A percentile compares a stretch with the other conserved stretches of the same genome.
These are phyloP conservation scores for Gonioctena quinquepunctata DNA, from an alignment of 1,140 invertebrate species.

Conservation along the genomic window DNA sequence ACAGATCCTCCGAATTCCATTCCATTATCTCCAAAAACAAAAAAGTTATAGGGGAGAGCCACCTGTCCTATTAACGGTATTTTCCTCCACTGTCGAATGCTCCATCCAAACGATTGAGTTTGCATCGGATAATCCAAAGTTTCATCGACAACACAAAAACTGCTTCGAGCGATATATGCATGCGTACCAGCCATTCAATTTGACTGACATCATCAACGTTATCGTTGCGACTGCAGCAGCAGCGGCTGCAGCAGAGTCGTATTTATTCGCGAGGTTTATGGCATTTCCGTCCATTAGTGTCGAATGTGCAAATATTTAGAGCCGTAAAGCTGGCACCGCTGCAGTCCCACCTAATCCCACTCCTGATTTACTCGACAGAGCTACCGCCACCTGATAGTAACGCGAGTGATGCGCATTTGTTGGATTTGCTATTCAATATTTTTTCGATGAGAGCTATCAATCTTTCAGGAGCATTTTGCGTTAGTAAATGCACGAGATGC, in stretches of 20 bases:
- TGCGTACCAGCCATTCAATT: background rate
- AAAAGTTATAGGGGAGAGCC: no score
- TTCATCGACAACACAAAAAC: background rate
- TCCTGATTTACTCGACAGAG: background rate
- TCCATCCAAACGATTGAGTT: background rate
- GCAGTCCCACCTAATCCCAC: background rate
- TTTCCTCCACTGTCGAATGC: background rate
- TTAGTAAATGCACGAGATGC: no score
- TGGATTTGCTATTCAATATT: background rate
- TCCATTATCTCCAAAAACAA: no score
- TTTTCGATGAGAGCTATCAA: background rate
- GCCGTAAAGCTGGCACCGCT: background rate
- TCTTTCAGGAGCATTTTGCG: no score
- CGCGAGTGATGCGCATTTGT: background rate
- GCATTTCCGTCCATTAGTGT: background rate
- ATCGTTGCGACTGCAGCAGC: background rate
- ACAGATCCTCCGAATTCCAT: no score
- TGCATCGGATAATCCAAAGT: background rate
- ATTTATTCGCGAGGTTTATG: background rate
- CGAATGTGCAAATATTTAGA: background rate
- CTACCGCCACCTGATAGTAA: background rate
- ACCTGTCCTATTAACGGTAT: no score
- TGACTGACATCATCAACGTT: background rate
- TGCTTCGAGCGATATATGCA: no score
- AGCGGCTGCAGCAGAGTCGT: background rate